phyloP scores from a whole-genome alignment of 2,797 vertebrate species.

The Adelosebastes latens region DNA sequence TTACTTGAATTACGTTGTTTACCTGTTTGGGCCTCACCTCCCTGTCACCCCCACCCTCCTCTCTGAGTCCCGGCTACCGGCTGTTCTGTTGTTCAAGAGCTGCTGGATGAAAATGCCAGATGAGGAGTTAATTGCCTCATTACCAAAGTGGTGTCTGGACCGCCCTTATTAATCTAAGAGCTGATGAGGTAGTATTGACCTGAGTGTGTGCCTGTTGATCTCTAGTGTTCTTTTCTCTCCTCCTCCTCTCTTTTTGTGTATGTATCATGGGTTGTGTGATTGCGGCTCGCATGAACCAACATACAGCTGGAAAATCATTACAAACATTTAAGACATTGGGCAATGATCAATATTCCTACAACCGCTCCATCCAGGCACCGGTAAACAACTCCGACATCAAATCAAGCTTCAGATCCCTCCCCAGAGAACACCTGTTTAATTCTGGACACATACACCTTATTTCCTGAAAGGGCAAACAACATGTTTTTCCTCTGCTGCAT shows the following conservation, averaged over 20 bases:
- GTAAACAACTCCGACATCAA: constrained; percentile 29
- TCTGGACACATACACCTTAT: constrained; percentile 4
- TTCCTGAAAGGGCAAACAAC: constrained; percentile 17
- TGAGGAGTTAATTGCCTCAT: constrained; percentile 70
- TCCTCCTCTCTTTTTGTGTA: neutral
- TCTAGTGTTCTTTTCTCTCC: neutral
- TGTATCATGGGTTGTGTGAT: neutral
- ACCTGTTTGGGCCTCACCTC: constrained; percentile 31
- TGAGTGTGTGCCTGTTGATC: neutral
- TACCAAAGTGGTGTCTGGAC: constrained; percentile 47
- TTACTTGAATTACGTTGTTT: constrained; percentile 59
- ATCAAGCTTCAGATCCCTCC: constrained; percentile 8
- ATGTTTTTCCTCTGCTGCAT: neutral
- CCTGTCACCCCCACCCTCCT: neutral
- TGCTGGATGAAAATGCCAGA: constrained; percentile 50
- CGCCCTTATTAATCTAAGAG: constrained; percentile 64
- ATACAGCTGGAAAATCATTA: constrained; percentile 12
- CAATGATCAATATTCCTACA: constrained; percentile 39
- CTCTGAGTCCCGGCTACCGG: neutral
- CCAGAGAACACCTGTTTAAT: constrained; percentile 3
- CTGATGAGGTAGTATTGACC: constrained; percentile 58
- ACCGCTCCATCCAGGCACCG: neutral
- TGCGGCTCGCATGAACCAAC: neutral
- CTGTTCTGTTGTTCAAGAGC: constrained; percentile 47
- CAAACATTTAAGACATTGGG: constrained; percentile 38